Conservation (phyloP, 2,888 invertebrate genomes). For the Philhelius pedissequus region DNA sequence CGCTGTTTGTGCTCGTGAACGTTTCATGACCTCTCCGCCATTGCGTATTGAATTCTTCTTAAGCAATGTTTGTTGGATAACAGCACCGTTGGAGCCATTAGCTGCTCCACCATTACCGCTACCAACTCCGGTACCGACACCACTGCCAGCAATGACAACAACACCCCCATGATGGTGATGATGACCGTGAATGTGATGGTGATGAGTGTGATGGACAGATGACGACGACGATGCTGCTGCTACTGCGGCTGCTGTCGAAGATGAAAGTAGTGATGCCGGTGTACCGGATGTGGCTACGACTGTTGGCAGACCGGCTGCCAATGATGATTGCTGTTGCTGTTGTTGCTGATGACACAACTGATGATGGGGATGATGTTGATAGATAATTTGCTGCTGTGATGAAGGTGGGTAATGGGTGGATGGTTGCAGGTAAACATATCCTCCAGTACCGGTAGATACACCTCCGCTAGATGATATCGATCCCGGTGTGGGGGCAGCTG, state of each 20-base stretch:
- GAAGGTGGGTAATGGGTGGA: conserved; percentile 76
- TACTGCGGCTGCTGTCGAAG: conserved; percentile 30
- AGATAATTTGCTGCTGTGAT: conserved; percentile 75
- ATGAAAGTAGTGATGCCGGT: conserved; percentile 47
- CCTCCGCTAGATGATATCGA: conserved; percentile 71
- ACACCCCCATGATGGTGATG: conserved; percentile 77
- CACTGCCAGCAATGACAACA: conserved; percentile 77
- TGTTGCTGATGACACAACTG: conserved; percentile 78
- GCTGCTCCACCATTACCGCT: conserved; percentile 70
- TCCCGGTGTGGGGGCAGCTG: conserved; percentile 71
- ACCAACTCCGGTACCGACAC: conserved; percentile 74
- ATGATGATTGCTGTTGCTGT: conserved; percentile 72
- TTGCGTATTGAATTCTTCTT: conserved; percentile 84
- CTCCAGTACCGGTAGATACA: conserved; percentile 72
- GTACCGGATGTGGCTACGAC: conserved; percentile 58
- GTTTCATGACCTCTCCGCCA: conserved; percentile 83
- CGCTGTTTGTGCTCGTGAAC: conserved; percentile 84
- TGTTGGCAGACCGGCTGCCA: conserved; percentile 62
- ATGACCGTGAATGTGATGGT: conserved; percentile 75
- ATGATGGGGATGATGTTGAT: conserved; percentile 73
- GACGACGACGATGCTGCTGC: conserved; percentile 54
- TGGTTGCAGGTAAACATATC: conserved; percentile 78
- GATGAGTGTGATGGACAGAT: conserved; percentile 72
- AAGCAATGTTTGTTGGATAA: conserved; percentile 80
- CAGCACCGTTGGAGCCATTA: conserved; percentile 69